Evolutionary conservation across 2,888 invertebrate species (phyloP).

Genomic region (Dryadula phaetusa): DNA sequence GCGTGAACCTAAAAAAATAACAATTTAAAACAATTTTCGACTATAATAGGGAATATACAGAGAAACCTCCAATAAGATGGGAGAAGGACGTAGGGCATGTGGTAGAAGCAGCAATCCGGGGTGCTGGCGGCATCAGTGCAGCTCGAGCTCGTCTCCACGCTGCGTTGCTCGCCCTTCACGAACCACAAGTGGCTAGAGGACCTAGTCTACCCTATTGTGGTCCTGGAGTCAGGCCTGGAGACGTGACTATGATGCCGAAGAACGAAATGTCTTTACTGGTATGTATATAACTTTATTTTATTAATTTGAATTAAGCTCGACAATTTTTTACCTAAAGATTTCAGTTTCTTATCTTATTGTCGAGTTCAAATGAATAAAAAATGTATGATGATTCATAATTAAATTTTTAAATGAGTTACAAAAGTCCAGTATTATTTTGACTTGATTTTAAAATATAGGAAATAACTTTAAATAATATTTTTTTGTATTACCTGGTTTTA

Average conservation of each 20-base stretch:
- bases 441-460: no score
- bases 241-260: slow-evolving; percentile 81
- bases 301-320: no score
- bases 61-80: slow-evolving; percentile 58
- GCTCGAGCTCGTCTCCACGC: slow-evolving; percentile 75
- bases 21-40: no score
- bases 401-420: no score
- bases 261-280: slow-evolving; percentile 81
- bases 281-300: slow-evolving; percentile 48
- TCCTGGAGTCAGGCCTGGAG: slow-evolving; percentile 79
- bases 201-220: slow-evolving; percentile 86
- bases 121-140: slow-evolving; percentile 73
- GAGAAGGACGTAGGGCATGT: slow-evolving; percentile 83
- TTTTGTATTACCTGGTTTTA: no score
- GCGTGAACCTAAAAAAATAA: no score
- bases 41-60: slow-evolving; percentile 34
- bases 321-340: no score
- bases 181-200: slow-evolving; percentile 68
- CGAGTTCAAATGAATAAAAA: no score
- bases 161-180: slow-evolving; percentile 67
- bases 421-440: no score
- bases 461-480: no score
- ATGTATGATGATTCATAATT: no score
- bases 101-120: slow-evolving; percentile 83
- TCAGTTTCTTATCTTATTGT: no score